phyloP scores from a whole-genome alignment of 53 echinoderm and acorn worm species.

The Henricia sp. region DNA sequence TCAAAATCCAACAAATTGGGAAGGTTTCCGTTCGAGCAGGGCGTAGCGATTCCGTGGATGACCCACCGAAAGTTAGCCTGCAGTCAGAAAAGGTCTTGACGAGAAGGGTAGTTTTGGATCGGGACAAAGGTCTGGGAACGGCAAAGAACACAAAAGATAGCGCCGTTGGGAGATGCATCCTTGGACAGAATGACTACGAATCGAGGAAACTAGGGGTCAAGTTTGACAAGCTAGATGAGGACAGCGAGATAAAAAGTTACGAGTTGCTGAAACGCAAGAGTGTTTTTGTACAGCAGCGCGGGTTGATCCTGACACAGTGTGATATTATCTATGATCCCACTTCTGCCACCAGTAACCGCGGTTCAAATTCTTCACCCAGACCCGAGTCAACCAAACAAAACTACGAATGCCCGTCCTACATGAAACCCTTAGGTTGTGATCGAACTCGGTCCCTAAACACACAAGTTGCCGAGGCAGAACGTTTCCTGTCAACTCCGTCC shows the following conservation, averaged over 20 bases:
- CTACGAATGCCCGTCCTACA: slow-evolving; percentile 76
- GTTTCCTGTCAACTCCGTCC: slow-evolving; percentile 72
- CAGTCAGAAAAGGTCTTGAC: slow-evolving; percentile 53
- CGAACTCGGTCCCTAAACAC: slow-evolving; percentile 75
- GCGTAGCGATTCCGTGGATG: slow-evolving; percentile 28
- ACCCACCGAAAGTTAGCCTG: slow-evolving; percentile 38
- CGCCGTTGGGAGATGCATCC: slow-evolving; percentile 89
- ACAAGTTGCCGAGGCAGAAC: slow-evolving; percentile 75
- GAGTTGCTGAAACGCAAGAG: slow-evolving; percentile 75
- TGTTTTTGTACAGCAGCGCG: slow-evolving; percentile 73
- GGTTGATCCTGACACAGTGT: slow-evolving; percentile 34
- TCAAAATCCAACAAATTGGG: slow-evolving; percentile 80
- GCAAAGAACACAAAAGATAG: slow-evolving; percentile 84
- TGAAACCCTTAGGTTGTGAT: slow-evolving; percentile 84
- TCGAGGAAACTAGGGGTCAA: slow-evolving; percentile 64
- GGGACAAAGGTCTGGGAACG: slow-evolving; percentile 78
- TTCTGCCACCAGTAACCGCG: not conserved
- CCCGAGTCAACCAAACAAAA: not conserved
- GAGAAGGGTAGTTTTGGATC: slow-evolving; percentile 74
- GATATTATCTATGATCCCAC: slow-evolving; percentile 36
- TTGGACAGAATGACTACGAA: slow-evolving; percentile 87
- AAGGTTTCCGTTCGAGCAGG: slow-evolving; percentile 79
- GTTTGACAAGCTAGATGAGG: slow-evolving; percentile 66
- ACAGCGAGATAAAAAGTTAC: slow-evolving; percentile 67
- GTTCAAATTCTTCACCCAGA: not conserved